Evolutionary conservation across 2,113 vertebrate genomes (phyloP).

Genomic region (Scalopus aquaticus): DNA sequence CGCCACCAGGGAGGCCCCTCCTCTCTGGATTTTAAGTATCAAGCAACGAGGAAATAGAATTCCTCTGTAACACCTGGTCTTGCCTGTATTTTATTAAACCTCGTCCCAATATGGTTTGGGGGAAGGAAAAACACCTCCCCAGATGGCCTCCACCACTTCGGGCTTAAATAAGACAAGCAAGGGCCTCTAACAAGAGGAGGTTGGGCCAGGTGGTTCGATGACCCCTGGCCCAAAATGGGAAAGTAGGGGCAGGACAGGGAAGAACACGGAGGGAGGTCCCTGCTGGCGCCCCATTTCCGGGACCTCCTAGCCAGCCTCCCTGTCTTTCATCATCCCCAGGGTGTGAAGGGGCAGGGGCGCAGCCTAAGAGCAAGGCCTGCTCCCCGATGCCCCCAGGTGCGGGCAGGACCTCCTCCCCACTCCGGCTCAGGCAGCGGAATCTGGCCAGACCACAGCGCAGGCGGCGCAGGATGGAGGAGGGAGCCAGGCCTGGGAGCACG

Average conservation of each 20-base stretch:
- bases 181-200: background rate
- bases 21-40: background rate
- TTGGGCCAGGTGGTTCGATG: background rate
- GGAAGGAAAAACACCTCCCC: background rate
- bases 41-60: background rate
- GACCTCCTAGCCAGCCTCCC: background rate
- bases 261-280: background rate
- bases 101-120: conserved; percentile 9
- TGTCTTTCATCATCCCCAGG: background rate
- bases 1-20: background rate
- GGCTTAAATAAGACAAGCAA: background rate
- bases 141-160: background rate
- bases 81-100: background rate
- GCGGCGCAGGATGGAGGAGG: background rate
- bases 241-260: background rate
- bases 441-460: background rate
- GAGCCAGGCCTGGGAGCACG: background rate
- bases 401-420: background rate
- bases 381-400: background rate
- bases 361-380: background rate
- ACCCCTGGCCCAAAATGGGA: background rate
- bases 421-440: background rate
- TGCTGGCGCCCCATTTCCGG: background rate
- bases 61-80: background rate
- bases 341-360: background rate